Evolutionary conservation across 2,888 invertebrate genomes (phyloP).

Genomic region (Stramonita haemastoma): DNA sequence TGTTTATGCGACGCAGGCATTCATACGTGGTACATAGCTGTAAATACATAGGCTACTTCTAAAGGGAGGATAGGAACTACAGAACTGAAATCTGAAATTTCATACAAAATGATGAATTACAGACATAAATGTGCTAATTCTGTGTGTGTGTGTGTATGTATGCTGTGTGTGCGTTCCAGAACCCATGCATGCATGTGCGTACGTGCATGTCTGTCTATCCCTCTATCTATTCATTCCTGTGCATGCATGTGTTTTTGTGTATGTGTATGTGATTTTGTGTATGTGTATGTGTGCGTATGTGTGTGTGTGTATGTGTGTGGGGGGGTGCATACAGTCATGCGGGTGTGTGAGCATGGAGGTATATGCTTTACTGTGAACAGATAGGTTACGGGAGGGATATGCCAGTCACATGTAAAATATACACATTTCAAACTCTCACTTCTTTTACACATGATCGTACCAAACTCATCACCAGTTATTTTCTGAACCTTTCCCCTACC

Average conservation of each 20-base stretch:
- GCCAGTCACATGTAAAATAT: too few relatives aligned
- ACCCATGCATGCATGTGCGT: background rate
- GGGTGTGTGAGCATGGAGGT: background rate
- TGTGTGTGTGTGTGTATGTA: background rate
- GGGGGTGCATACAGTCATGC: background rate
- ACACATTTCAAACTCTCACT: too few relatives aligned
- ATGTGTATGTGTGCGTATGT: slow-evolving; percentile 24
- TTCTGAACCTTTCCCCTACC: too few relatives aligned
- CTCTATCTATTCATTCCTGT: background rate
- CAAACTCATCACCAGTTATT: too few relatives aligned
- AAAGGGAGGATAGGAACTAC: too few relatives aligned
- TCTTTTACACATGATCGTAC: too few relatives aligned
- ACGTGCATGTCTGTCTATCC: background rate
- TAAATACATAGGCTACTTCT: too few relatives aligned
- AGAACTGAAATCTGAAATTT: too few relatives aligned
- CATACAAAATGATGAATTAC: too few relatives aligned
- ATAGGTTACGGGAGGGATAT: too few relatives aligned
- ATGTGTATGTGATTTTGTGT: background rate
- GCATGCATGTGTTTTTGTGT: background rate
- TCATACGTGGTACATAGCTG: too few relatives aligned
- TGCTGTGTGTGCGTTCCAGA: background rate
- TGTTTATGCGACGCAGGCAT: too few relatives aligned
- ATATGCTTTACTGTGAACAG: background rate
- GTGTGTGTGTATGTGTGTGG: slow-evolving; percentile 29
- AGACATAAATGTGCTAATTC: background rate